A percentile compares a stretch with the other conserved stretches of the same genome.
Evolutionary conservation across 1,140 invertebrate species (phyloP).

Genomic region (Venturia canescens): DNA sequence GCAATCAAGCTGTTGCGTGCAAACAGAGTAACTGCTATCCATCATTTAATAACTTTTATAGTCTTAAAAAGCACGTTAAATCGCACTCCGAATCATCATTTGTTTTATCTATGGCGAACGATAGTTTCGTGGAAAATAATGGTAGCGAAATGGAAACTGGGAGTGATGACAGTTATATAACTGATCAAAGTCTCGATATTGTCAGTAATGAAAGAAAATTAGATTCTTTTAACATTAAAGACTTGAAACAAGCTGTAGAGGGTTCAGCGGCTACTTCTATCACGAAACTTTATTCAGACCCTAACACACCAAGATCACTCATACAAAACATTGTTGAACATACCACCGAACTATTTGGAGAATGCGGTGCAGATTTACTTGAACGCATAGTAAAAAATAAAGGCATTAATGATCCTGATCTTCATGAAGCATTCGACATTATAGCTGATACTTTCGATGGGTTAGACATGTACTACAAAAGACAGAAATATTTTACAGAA

Average conservation of each 20-base stretch:
- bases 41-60: slow-evolving; percentile 39
- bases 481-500: slow-evolving; percentile 39
- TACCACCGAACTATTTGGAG: slow-evolving; percentile 43
- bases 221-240: slow-evolving; percentile 7
- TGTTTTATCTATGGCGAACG: not conserved
- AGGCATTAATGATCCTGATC: slow-evolving; percentile 17
- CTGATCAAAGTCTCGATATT: not conserved
- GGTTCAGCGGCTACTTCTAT: slow-evolving; percentile 23
- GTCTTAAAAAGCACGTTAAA: slow-evolving; percentile 36
- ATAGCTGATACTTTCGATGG: slow-evolving; percentile 41
- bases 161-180: not conserved
- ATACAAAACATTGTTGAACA: slow-evolving; percentile 44
- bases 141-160: not conserved
- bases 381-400: slow-evolving; percentile 28
- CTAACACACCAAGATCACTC: slow-evolving; percentile 29
- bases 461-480: slow-evolving; percentile 28
- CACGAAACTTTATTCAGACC: slow-evolving; percentile 44
- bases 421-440: slow-evolving; percentile 29
- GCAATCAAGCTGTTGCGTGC: slow-evolving; percentile 19
- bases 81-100: not conserved
- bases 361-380: slow-evolving; percentile 18
- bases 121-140: not conserved
- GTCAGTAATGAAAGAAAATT: not conserved
- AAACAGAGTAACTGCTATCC: slow-evolving; percentile 29
- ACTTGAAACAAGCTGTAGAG: slow-evolving; percentile 1